These are phyloP conservation scores for Peromyscus leucopus DNA, from an alignment of 2,113 vertebrate genomes.

Conservation along the genomic window DNA sequence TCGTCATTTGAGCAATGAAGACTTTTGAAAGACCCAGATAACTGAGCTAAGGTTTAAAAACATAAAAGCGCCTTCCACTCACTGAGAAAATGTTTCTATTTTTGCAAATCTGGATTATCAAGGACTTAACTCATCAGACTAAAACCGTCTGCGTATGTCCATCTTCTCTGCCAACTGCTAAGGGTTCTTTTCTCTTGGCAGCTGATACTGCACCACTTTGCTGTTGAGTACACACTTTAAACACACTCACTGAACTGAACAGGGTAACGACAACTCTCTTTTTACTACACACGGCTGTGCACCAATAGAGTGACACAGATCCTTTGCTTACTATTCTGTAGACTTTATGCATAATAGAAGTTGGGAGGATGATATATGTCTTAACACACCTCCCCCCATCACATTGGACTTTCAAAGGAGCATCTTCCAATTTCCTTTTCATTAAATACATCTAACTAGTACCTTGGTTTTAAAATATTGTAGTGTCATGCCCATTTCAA, in stretches of 20 bases:
- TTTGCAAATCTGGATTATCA: slow-evolving; percentile 37
- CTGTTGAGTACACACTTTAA: neutral
- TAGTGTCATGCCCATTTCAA: neutral
- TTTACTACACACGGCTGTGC: neutral
- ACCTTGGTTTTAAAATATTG: neutral
- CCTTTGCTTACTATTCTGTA: fast-evolving
- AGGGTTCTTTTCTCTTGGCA: neutral
- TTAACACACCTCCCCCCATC: neutral
- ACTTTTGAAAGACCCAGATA: slow-evolving; percentile 25
- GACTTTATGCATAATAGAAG: neutral
- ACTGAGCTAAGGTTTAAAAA: slow-evolving; percentile 23
- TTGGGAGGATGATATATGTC: neutral
- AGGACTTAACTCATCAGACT: neutral
- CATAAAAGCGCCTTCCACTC: neutral
- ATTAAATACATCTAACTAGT: slow-evolving; percentile 40
- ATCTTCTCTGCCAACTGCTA: neutral
- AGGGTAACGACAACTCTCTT: neutral
- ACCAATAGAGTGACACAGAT: neutral
- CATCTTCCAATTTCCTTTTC: neutral
- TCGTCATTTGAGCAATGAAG: slow-evolving; percentile 15
- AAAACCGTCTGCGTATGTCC: neutral
- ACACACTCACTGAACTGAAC: neutral
- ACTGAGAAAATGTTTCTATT: slow-evolving; percentile 15
- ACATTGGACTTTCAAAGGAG: neutral
- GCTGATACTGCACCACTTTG: neutral